Base-by-base conservation (phyloP, 2,888 invertebrate genomes). In the Neria commutata region DNA sequence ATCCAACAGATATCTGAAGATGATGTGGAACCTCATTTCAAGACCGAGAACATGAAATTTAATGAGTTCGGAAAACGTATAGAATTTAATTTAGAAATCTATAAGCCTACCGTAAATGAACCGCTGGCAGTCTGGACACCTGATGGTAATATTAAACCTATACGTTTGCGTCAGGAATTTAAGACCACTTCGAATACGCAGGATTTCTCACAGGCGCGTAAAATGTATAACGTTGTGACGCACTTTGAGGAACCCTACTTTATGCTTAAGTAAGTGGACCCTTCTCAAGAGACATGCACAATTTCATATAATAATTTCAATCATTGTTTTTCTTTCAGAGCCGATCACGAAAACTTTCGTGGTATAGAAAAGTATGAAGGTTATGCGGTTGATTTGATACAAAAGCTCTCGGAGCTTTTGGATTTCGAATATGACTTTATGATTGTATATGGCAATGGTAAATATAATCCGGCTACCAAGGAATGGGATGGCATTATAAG, bases 331-430 rank as follows among this genome's bases (percentile, higher is more conserved):
- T 10, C 6, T 56, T 57, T 17, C 34, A 81, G 82, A 65, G 76
- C 79, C 51, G 86, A 86, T 19, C 88, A 88, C 11, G 84, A 86
- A 57, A 72, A 74, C 49, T 75, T 62, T 3, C 68, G 76, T 11
- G 77, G 77, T 0, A 61, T 92, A 73, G 90, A 88, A 66, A 85
- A 89, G 49, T 95, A 86, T 75, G 92, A 94, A 79, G 95, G 96
- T 1, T 98, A 94, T 79, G 91, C 94, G 1, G 88, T 96, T 72
- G 98, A 98, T 81, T 84, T 98, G 19, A 91, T 98, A 70, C 84
- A 90, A 53, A 90, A 90, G 75, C 88, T 98, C 61, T 86, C 95
- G 14, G 86, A 87, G 67, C 79, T 85, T 0, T 76, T 90, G 65
- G 84, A 87, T 58, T 88, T 93, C 67, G 88, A 88, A 67, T 92